phyloP scores from a whole-genome alignment of 2,113 vertebrate species.

The Muntiacus muntjak region DNA sequence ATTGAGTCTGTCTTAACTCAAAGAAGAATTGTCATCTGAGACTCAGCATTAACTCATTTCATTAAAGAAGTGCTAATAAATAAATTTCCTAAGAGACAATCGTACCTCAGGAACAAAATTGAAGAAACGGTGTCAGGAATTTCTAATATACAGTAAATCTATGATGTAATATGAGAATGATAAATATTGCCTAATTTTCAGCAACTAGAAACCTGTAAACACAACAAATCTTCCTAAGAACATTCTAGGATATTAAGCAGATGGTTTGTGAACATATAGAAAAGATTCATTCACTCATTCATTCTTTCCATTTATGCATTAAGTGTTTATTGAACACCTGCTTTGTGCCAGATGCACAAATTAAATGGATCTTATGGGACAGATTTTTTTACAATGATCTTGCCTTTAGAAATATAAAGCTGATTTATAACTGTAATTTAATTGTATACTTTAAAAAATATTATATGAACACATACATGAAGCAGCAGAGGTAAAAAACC shows the following conservation, averaged over 20 bases:
- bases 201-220: neutral
- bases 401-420: neutral
- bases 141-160: neutral
- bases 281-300: neutral
- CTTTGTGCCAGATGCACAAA: neutral
- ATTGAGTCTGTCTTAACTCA: neutral
- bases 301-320: neutral
- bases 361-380: neutral
- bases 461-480: neutral
- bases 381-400: neutral
- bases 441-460: neutral
- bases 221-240: neutral
- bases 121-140: neutral
- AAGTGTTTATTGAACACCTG: neutral
- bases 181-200: neutral
- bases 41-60: neutral
- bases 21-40: neutral
- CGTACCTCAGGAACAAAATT: neutral
- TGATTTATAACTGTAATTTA: neutral
- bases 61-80: neutral
- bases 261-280: neutral
- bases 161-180: neutral
- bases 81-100: neutral
- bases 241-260: neutral
- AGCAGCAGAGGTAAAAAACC: neutral